Percentiles rank a stretch among this genome's conserved stretches.
Conservation (phyloP, 1,140 invertebrate species). For the Manduca sexta region DNA sequence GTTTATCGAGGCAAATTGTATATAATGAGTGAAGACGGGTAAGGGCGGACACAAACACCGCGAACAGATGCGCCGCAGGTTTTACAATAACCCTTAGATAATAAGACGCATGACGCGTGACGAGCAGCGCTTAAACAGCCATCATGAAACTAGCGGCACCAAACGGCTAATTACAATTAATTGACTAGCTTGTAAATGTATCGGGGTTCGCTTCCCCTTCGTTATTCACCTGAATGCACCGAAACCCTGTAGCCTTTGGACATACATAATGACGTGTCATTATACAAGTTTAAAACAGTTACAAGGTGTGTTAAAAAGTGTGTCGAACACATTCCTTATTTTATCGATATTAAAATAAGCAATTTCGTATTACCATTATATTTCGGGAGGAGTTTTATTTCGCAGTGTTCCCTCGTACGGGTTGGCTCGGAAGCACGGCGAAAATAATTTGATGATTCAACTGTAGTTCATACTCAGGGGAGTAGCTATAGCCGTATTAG, state of each 20-base stretch:
- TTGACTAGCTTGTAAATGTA: constrained; percentile 25
- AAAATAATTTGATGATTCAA: no score
- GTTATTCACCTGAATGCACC: constrained; percentile 4
- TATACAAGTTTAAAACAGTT: no score
- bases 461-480: no score
- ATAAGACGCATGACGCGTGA: constrained; percentile 5
- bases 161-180: constrained; percentile 37
- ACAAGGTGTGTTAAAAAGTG: no score
- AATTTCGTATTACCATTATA: no score
- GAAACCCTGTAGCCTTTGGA: constrained; percentile 6
- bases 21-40: constrained; percentile 52
- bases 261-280: no score
- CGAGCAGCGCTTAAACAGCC: background rate
- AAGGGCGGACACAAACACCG: constrained; percentile 33
- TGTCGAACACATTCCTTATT: no score
- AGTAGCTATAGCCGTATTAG: no score
- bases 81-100: constrained; percentile 12
- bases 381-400: no score
- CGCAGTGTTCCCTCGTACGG: no score
- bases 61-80: constrained; percentile 59
- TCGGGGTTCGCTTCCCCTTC: constrained; percentile 8
- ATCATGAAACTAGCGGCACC: constrained; percentile 5
- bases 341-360: no score
- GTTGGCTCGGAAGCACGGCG: no score
- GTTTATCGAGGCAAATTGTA: constrained; percentile 50